phyloP scores from a whole-genome alignment of 2,113 vertebrate species.

The Lepidothrix coronata region DNA sequence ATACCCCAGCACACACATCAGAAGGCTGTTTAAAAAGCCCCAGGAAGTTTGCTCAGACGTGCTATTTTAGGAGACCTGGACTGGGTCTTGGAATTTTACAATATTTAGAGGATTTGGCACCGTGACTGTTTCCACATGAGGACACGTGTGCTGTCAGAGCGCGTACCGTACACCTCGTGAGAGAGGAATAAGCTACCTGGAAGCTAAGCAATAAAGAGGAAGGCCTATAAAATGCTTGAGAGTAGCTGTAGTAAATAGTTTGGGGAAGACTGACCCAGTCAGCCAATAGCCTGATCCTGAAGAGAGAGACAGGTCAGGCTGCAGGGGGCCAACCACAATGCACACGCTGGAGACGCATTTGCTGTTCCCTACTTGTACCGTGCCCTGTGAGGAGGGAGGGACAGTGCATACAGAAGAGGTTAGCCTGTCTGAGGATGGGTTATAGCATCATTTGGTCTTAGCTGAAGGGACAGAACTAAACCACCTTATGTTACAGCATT shows the following conservation, averaged over 20 bases:
- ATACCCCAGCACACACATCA: conserved; percentile 13
- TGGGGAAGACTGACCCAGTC: background rate
- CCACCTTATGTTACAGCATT: background rate
- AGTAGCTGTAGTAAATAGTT: background rate
- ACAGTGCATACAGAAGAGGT: background rate
- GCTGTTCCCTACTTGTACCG: background rate
- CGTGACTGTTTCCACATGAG: background rate
- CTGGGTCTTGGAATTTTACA: conserved; percentile 68
- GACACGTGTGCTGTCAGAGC: background rate
- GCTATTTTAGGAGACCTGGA: conserved; percentile 72
- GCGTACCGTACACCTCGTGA: rapidly evolving
- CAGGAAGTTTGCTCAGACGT: conserved; percentile 69
- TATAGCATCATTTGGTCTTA: background rate
- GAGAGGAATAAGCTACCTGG: background rate
- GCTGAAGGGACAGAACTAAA: background rate
- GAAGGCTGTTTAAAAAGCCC: conserved; percentile 49
- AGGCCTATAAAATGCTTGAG: background rate
- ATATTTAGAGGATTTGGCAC: conserved; percentile 60
- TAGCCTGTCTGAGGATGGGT: background rate
- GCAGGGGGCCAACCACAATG: background rate
- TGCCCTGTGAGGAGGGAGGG: background rate
- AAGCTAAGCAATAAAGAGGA: background rate
- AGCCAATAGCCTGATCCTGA: background rate
- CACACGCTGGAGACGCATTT: rapidly evolving
- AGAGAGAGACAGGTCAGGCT: background rate